These are phyloP conservation scores for Hydraecia micacea DNA, from an alignment of 2,888 invertebrate genomes.

Conservation along the genomic window DNA sequence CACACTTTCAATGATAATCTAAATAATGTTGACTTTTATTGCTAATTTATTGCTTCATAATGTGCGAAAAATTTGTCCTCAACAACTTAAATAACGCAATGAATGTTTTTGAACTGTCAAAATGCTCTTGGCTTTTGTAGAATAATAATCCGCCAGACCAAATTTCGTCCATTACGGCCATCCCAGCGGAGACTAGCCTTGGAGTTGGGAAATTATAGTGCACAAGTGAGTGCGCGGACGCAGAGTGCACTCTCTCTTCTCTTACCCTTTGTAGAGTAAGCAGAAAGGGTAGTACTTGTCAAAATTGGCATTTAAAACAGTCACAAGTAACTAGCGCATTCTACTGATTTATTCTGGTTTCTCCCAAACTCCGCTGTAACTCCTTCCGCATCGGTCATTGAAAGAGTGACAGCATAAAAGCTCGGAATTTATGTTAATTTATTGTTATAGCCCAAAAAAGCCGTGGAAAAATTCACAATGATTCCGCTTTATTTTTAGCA, in stretches of 20 bases:
- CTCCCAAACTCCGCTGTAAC: neutral
- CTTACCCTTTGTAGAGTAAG: neutral
- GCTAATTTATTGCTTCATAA: too few species aligned
- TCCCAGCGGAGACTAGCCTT: neutral
- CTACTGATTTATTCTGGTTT: neutral
- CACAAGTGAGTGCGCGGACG: neutral
- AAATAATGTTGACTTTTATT: too few species aligned
- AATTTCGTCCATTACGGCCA: neutral
- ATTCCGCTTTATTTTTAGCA: constrained; percentile 56
- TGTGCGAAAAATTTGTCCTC: neutral
- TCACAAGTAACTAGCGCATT: neutral
- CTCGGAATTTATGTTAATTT: constrained; percentile 26
- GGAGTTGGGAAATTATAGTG: neutral
- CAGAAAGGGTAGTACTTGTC: neutral
- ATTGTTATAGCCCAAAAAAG: constrained; percentile 13
- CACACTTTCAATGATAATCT: too few species aligned
- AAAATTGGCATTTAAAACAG: neutral
- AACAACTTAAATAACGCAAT: neutral
- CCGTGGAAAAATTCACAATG: constrained; percentile 47
- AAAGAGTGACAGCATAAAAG: constrained; percentile 12
- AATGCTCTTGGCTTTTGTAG: neutral
- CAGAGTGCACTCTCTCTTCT: neutral
- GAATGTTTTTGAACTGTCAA: neutral
- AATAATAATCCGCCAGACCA: neutral
- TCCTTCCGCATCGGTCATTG: constrained; percentile 16